Conservation (phyloP, 2,888 invertebrate genomes). For the Hirtodrosophila cameraria region DNA sequence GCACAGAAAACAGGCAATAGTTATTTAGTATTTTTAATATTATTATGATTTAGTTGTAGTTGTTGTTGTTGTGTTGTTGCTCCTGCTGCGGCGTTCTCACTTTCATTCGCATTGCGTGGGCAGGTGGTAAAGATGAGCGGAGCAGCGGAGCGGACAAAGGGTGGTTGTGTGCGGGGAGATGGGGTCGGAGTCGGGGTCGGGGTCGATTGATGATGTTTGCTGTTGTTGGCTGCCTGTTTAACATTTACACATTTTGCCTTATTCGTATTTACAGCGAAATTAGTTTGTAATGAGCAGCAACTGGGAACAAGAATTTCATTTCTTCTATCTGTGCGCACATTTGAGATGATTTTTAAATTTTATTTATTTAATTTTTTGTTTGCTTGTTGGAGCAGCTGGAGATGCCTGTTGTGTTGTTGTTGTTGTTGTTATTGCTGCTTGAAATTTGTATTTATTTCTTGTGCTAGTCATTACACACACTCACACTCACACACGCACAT, state of each 20-base stretch:
- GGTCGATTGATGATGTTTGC: constrained; percentile 1
- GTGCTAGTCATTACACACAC: constrained; percentile 68
- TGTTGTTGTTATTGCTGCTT: constrained; percentile 30
- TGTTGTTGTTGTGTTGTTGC: constrained; percentile 20
- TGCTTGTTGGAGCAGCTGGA: constrained; percentile 63
- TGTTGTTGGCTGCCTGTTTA: constrained; percentile 32
- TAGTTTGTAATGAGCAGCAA: constrained; percentile 33
- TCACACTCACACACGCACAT: constrained; percentile 22
- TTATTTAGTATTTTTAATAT: constrained; percentile 1
- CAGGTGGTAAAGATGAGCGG: constrained; percentile 23
- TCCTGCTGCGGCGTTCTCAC: constrained; percentile 5
- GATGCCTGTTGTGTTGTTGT: constrained; percentile 35
- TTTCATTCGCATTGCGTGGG: constrained; percentile 36
- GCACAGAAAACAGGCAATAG: constrained; percentile 9
- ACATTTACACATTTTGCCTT: constrained; percentile 50
- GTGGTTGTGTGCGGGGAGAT: not conserved
- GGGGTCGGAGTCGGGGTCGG: not conserved
- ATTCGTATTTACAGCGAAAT: constrained; percentile 51
- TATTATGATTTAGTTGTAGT: constrained; percentile 15
- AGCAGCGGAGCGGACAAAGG: too few relatives aligned
- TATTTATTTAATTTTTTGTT: constrained; percentile 24
- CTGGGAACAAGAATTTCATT: constrained; percentile 22
- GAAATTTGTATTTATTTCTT: constrained; percentile 71
- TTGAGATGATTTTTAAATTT: constrained; percentile 16
- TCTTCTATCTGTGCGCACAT: constrained; percentile 13